phyloP scores from a whole-genome alignment of 2,113 vertebrate species.

The Laterallus jamaicensis region DNA sequence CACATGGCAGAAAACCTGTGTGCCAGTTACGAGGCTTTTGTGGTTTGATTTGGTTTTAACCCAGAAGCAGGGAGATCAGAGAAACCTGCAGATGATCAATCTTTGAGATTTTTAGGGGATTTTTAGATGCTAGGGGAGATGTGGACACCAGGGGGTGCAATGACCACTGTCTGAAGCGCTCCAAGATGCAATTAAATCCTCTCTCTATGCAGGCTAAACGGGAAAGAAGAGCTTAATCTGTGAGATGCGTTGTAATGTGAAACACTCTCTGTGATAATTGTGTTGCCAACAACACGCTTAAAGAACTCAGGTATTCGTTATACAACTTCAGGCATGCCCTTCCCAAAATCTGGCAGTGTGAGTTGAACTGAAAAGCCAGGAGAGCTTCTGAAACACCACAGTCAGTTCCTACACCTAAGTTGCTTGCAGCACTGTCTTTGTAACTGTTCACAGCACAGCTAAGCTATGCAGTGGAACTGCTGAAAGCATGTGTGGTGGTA shows the following conservation, averaged over 20 bases:
- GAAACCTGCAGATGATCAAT: fast-evolving
- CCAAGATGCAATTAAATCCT: not conserved
- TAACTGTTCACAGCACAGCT: not conserved
- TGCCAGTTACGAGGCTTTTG: not conserved
- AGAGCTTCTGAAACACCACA: not conserved
- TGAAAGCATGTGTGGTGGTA: not conserved
- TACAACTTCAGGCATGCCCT: not conserved
- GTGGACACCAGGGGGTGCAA: slow-evolving; percentile 29
- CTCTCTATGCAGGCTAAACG: not conserved
- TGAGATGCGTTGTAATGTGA: not conserved
- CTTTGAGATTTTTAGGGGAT: not conserved
- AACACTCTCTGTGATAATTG: not conserved
- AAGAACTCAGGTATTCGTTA: not conserved
- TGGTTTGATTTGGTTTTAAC: too few relatives aligned
- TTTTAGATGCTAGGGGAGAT: not conserved
- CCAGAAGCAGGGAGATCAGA: not conserved
- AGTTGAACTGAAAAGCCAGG: not conserved
- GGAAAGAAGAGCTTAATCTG: not conserved
- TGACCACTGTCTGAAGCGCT: not conserved
- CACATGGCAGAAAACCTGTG: not conserved
- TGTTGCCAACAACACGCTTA: not conserved
- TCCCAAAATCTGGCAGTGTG: not conserved
- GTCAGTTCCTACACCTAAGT: not conserved
- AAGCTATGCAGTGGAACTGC: not conserved
- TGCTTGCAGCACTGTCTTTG: not conserved